phyloP scores from a whole-genome alignment of 1,140 invertebrate genomes.

The Melanaphis sacchari region DNA sequence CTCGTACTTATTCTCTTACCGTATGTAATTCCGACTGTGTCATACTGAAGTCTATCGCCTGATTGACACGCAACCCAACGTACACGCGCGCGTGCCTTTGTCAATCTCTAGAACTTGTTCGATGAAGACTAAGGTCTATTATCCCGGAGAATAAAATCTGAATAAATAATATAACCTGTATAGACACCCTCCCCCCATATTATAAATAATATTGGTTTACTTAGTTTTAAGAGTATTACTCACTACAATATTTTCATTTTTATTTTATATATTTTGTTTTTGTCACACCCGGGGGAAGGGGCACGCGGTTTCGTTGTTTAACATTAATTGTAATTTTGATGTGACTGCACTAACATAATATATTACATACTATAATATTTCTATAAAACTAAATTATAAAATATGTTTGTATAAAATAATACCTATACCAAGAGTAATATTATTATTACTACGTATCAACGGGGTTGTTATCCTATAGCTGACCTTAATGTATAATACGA shows the following conservation, averaged over 20 bases:
- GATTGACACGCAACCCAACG: constrained; percentile 3
- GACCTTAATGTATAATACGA: constrained; percentile 26
- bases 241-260: not conserved
- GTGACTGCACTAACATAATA: not conserved
- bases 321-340: not conserved
- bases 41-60: not conserved
- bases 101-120: not conserved
- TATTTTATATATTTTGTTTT: not conserved
- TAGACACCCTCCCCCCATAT: not conserved
- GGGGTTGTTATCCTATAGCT: not conserved
- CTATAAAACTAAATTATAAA: not conserved
- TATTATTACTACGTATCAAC: not conserved
- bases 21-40: not conserved
- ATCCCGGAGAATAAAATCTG: constrained; percentile 30
- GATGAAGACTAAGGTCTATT: not conserved
- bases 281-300: not conserved
- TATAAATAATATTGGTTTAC: not conserved
- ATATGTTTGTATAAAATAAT: not conserved
- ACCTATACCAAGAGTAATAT: not conserved
- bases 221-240: not conserved
- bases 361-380: not conserved
- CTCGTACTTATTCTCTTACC: not conserved
- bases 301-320: not conserved
- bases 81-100: not conserved
- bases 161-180: not conserved